Percentiles rank a stretch among this genome's conserved stretches.
Conservation (phyloP, 1,140 invertebrate genomes). For the Mycetomoellerius zeteki region DNA sequence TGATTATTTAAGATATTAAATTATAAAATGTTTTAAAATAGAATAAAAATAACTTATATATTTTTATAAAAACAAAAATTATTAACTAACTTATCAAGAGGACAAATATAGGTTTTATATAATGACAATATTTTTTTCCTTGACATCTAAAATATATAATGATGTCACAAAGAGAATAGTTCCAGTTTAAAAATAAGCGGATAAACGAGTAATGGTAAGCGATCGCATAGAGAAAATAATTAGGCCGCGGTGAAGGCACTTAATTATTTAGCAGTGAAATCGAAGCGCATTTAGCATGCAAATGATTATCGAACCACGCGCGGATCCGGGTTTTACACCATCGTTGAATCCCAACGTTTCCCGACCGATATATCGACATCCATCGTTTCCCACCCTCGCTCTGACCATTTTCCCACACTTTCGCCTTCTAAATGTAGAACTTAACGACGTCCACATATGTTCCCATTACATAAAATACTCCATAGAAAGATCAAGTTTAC, state of each 20-base stretch:
- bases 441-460: background rate
- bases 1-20: background rate
- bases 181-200: constrained; percentile 48
- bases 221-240: constrained; percentile 74
- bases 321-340: constrained; percentile 74
- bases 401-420: constrained; percentile 15
- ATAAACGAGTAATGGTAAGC: constrained; percentile 51
- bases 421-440: background rate
- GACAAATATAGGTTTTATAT: background rate
- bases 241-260: constrained; percentile 70
- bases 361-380: constrained; percentile 27
- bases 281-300: constrained; percentile 80
- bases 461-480: background rate
- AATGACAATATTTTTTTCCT: background rate
- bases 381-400: constrained; percentile 21
- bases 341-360: constrained; percentile 65
- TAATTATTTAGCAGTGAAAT: constrained; percentile 80
- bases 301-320: constrained; percentile 78
- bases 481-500: too few relatives aligned
- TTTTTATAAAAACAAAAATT: background rate
- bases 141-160: background rate
- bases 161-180: constrained; percentile 14
- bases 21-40: background rate
- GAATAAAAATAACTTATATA: background rate
- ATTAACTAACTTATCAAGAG: background rate